phyloP scores from a whole-genome alignment of 2,888 invertebrate species.

The Sinohyriopsis cumingii region DNA sequence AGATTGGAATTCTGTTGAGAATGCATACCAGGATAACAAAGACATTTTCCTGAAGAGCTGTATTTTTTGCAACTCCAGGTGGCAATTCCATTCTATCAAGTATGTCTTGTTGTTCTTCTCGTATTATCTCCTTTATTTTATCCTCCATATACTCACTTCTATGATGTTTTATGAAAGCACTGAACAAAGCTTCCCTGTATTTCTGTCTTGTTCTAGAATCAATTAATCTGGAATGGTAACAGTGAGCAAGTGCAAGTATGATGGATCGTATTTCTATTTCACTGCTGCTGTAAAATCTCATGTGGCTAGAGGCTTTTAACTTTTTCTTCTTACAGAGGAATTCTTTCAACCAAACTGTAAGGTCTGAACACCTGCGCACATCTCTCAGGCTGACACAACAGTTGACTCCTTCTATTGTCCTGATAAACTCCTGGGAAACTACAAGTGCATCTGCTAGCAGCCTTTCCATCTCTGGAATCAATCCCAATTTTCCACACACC shows the following conservation, averaged over 20 bases:
- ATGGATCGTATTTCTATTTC: conserved; percentile 14
- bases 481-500: conserved; percentile 14
- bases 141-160: conserved; percentile 2
- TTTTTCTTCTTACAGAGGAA: conserved; percentile 7
- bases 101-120: conserved; percentile 41
- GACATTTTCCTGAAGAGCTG: conserved; percentile 52
- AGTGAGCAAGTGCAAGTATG: conserved; percentile 33
- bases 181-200: conserved; percentile 20
- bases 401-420: conserved; percentile 12
- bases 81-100: conserved; percentile 47
- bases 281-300: no score
- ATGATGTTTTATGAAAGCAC: conserved; percentile 7
- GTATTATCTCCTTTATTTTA: conserved; percentile 29
- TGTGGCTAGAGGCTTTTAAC: no score
- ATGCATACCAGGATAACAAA: conserved; percentile 53
- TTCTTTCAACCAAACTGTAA: conserved; percentile 22
- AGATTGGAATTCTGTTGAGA: conserved; percentile 48
- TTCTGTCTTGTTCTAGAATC: conserved; percentile 13
- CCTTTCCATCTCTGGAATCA: not conserved
- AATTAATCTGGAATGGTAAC: conserved; percentile 39
- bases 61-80: conserved; percentile 47
- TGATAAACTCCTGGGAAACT: conserved; percentile 27
- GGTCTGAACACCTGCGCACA: conserved; percentile 23
- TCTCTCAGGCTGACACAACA: conserved; percentile 34
- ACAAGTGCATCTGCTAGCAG: conserved; percentile 19